Percentiles rank a stretch among this genome's conserved stretches.
phyloP scores from a whole-genome alignment of 1,140 invertebrate genomes.

The Phenacoccus solenopsis region DNA sequence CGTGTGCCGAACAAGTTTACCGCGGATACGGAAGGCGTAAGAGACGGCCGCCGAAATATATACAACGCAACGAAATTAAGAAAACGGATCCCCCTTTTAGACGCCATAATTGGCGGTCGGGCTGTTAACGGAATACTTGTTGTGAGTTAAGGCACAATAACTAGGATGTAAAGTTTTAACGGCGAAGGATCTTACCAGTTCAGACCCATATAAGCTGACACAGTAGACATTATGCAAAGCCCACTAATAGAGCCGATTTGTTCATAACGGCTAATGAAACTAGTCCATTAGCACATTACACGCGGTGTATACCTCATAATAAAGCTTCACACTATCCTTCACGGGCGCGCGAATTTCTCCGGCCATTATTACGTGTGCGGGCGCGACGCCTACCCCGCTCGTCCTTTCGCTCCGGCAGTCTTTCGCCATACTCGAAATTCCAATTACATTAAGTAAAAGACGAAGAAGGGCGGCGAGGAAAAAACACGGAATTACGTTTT shows the following conservation, averaged over 20 bases:
- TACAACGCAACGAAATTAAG: not conserved
- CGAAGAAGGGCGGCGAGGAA: not conserved
- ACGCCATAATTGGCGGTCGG: conserved; percentile 4
- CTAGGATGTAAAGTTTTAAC: conserved; percentile 12
- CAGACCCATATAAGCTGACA: conserved; percentile 5
- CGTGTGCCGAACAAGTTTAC: not conserved
- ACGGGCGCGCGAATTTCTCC: not conserved
- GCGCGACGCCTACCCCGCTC: too few species aligned
- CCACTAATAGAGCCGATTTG: conserved; percentile 10
- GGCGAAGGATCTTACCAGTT: conserved; percentile 1
- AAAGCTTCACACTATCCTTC: not conserved
- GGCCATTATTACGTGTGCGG: not conserved
- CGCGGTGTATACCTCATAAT: not conserved
- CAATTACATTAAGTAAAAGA: not conserved
- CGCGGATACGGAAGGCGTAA: not conserved
- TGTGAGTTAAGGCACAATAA: conserved; percentile 12
- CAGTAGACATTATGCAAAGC: conserved; percentile 10
- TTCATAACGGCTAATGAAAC: conserved; percentile 12
- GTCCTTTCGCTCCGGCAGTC: too few species aligned
- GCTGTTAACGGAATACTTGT: conserved; percentile 10
- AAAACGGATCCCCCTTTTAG: not conserved
- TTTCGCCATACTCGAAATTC: not conserved
- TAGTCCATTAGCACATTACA: conserved; percentile 12
- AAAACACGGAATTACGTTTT: not conserved
- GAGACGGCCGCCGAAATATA: too few species aligned